These are phyloP conservation scores for Diplodus puntazzo DNA, from an alignment of 2,797 vertebrate species.

Conservation along the genomic window DNA sequence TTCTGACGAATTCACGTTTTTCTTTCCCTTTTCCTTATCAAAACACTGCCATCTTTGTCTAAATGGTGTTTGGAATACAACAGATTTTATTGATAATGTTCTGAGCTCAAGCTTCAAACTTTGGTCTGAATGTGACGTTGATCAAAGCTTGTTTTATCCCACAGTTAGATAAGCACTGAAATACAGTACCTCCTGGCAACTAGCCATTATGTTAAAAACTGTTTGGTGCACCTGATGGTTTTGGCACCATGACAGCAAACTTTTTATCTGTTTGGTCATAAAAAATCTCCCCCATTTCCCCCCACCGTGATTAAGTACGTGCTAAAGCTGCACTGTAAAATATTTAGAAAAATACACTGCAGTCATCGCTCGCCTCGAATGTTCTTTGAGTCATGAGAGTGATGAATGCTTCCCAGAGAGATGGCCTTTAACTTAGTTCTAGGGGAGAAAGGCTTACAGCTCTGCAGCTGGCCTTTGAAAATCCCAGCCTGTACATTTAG, in stretches of 20 bases:
- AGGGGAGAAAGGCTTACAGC: conserved; percentile 40
- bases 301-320: conserved; percentile 51
- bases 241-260: conserved; percentile 43
- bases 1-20: neutral
- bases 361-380: conserved; percentile 56
- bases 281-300: conserved; percentile 43
- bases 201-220: conserved; percentile 18
- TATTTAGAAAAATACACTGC: conserved; percentile 51
- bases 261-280: conserved; percentile 48
- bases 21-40: too few species aligned
- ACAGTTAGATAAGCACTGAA: conserved; percentile 10
- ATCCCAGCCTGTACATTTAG: neutral
- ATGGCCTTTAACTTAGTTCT: conserved; percentile 9
- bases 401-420: conserved; percentile 42
- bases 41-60: neutral
- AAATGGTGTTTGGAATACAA: neutral
- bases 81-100: conserved; percentile 8
- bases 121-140: conserved; percentile 25
- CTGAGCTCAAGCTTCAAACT: conserved; percentile 21
- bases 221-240: conserved; percentile 22
- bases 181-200: neutral
- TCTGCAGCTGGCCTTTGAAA: conserved; percentile 33
- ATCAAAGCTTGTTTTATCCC: conserved; percentile 29
- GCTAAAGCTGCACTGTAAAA: conserved; percentile 46
- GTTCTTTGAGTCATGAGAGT: conserved; percentile 41